phyloP scores from a whole-genome alignment of 2,113 vertebrate species.

The Raphicerus campestris region DNA sequence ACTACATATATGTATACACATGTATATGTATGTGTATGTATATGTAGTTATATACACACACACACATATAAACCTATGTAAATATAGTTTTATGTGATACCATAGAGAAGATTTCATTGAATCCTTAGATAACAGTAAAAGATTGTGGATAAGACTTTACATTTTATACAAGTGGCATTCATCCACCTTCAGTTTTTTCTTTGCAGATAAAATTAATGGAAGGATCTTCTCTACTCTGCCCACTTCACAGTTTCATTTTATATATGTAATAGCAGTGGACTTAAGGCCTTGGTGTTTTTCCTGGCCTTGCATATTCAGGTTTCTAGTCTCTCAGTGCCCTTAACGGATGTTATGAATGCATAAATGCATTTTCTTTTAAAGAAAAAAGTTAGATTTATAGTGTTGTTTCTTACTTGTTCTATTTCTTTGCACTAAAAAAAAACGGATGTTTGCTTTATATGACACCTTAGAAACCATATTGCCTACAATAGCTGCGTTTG shows the following conservation, averaged over 20 bases:
- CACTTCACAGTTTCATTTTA: neutral
- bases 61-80: neutral
- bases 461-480: constrained; percentile 63
- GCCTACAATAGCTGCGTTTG: constrained; percentile 55
- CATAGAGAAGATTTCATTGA: constrained; percentile 34
- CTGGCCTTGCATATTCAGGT: constrained; percentile 68
- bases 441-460: constrained; percentile 61
- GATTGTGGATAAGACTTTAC: constrained; percentile 19
- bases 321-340: constrained; percentile 71
- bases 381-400: constrained; percentile 65
- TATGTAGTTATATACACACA: neutral
- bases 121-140: constrained; percentile 12
- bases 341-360: constrained; percentile 63
- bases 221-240: neutral
- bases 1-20: neutral
- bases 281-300: constrained; percentile 58
- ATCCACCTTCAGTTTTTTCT: constrained; percentile 42
- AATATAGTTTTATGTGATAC: constrained; percentile 17
- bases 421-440: constrained; percentile 70
- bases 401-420: constrained; percentile 61
- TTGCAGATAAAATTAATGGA: constrained; percentile 34
- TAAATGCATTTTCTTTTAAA: constrained; percentile 55
- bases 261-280: constrained; percentile 34
- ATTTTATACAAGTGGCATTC: constrained; percentile 35
- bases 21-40: neutral